Evolutionary conservation across 2,113 vertebrate genomes (phyloP), one percentile per base, ranked within the genome.

Genomic region (Burhinus bistriatus): DNA sequence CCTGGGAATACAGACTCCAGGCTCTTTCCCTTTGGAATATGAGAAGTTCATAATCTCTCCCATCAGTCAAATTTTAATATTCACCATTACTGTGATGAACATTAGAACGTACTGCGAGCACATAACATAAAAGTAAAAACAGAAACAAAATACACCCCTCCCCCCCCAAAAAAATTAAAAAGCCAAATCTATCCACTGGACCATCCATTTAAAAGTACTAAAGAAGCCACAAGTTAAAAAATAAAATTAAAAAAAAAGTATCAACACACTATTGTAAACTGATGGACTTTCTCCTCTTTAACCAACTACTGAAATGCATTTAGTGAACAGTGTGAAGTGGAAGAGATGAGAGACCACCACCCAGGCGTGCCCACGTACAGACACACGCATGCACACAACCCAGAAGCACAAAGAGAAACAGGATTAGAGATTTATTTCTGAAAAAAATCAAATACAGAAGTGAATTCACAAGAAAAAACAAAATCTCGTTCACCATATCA

Each of bases 361-460:
- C 97, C 94, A 94, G 97, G 97, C 18, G 58, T 96, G 95, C 87
- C 95, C 87, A 93, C 7, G 7, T 45, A 90, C 75, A 89, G 90
- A 81, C 97, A 95, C 93, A 97, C 89, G 44, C 90, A 94, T 66
- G 90, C 96, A 97, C 86, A 96, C 92, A 82, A 97, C 87, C 90
- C 96, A 97, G 94, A 98, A 98, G 97, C 91, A 95, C 68, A 97
- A 78, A 94, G 93, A 95, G 95, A 93, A 97, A 97, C 77, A 96
- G 93, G 83, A 96, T 91, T 73, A 96, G 97, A 96, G 96, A 82
- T 97, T 95, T 97, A 97, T 97, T 97, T 97, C 92, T 96, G 90
- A 97, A 97, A 96, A 66, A 97, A 95, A 94, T 87, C 96, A 97
- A 97, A 97, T 98, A 98, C 97, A 98, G 95, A 96, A 91, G 93